phyloP scores from a whole-genome alignment of 2,797 vertebrate genomes.

The Picus viridis region DNA sequence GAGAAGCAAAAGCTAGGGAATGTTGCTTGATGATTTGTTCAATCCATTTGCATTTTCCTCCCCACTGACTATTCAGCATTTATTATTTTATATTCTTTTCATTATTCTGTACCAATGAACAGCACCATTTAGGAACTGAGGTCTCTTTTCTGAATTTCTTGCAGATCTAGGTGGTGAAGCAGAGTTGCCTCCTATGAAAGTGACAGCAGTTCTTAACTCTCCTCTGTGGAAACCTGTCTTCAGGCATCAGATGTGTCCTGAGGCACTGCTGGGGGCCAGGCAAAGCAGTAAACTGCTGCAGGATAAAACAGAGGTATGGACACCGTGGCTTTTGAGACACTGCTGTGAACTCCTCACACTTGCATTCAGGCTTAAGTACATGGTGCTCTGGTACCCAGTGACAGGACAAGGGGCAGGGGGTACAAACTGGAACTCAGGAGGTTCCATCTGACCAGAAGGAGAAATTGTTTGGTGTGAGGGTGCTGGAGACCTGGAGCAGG shows the following conservation, averaged over 20 bases:
- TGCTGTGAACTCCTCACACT: background rate
- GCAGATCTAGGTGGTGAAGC: slow-evolving; percentile 84
- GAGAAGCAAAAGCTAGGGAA: background rate
- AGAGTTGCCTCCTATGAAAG: slow-evolving; percentile 85
- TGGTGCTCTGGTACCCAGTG: background rate
- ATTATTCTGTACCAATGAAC: background rate
- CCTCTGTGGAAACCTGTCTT: slow-evolving; percentile 96
- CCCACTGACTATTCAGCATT: background rate
- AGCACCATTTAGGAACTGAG: background rate
- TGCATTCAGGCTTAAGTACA: background rate
- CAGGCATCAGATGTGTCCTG: slow-evolving; percentile 85
- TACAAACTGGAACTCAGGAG: too few relatives aligned
- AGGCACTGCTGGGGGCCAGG: slow-evolving; percentile 43
- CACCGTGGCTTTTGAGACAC: background rate
- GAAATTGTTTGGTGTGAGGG: too few relatives aligned
- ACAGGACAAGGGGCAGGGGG: too few relatives aligned
- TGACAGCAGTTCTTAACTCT: slow-evolving; percentile 88
- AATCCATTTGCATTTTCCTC: background rate
- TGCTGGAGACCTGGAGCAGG: too few relatives aligned
- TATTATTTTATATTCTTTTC: background rate
- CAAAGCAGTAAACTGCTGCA: slow-evolving; percentile 11
- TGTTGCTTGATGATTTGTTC: background rate
- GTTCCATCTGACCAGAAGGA: too few relatives aligned
- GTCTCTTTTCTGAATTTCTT: slow-evolving; percentile 25
- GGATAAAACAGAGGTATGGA: slow-evolving; percentile 73